phyloP scores from a whole-genome alignment of 2,113 vertebrate species.

The Ciconia maguari region DNA sequence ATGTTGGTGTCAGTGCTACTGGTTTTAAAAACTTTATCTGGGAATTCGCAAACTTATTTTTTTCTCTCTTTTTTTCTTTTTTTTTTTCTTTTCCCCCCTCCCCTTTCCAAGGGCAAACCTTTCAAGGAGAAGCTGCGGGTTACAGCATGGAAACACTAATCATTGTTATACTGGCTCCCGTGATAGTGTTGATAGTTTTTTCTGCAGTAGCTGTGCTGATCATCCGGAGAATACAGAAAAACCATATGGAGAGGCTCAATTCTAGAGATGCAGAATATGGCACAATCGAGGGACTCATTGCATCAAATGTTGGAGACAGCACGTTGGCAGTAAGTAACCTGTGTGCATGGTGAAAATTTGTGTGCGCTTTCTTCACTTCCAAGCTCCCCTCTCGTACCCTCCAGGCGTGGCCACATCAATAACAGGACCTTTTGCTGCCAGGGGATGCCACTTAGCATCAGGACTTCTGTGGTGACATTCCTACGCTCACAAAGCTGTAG shows the following conservation, averaged over 20 bases:
- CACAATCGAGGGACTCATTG: conserved; percentile 95
- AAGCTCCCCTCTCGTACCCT: rapidly evolving
- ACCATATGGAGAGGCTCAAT: conserved; percentile 90
- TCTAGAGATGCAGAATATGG: conserved; percentile 93
- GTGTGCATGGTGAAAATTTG: not conserved
- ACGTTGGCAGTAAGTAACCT: conserved; percentile 89
- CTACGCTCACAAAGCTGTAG: not conserved
- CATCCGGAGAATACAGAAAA: conserved; percentile 87
- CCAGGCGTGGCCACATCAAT: rapidly evolving
- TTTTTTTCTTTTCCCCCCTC: not conserved
- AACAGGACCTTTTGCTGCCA: not conserved
- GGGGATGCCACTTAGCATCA: not conserved
- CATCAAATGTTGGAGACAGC: conserved; percentile 96
- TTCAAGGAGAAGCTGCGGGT: conserved; percentile 71
- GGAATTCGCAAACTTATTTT: not conserved
- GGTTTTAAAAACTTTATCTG: not conserved
- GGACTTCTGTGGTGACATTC: not conserved
- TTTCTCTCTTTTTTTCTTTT: no score
- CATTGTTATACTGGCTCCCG: conserved; percentile 83
- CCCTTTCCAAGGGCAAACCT: conserved; percentile 70
- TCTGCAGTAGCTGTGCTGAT: conserved; percentile 83
- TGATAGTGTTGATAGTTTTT: conserved; percentile 85
- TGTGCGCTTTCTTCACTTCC: not conserved
- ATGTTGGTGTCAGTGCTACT: not conserved
- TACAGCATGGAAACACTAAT: conserved; percentile 87